phyloP scores from a whole-genome alignment of 2,888 invertebrate genomes.

The Lepidocyrtoides sp. region DNA sequence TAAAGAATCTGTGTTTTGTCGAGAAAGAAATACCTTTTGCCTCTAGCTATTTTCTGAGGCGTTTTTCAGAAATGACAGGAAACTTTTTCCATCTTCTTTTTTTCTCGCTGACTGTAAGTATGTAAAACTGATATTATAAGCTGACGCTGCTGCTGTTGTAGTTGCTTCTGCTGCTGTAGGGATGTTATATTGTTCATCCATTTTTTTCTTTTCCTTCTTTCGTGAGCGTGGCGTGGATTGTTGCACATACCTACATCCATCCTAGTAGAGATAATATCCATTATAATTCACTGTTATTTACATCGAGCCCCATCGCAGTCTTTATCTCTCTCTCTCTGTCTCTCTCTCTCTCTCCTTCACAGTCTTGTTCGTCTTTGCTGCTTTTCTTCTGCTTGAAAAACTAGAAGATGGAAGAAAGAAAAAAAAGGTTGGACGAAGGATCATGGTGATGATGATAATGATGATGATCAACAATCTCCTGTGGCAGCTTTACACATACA shows the following conservation, averaged over 20 bases:
- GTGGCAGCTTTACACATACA: constrained; percentile 22
- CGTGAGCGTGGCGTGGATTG: constrained; percentile 42
- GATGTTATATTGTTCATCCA: constrained; percentile 69
- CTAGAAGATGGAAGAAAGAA: constrained; percentile 47
- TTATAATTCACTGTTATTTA: constrained; percentile 78
- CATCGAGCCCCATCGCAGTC: constrained; percentile 38
- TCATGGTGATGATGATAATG: constrained; percentile 10
- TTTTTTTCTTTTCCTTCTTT: constrained; percentile 48
- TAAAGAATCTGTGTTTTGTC: constrained; percentile 62
- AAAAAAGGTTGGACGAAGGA: constrained; percentile 70
- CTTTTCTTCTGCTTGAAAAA: constrained; percentile 58
- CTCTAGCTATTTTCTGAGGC: constrained; percentile 78
- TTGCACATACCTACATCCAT: constrained; percentile 64
- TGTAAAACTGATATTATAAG: neutral
- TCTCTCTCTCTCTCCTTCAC: neutral
- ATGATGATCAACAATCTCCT: constrained; percentile 60
- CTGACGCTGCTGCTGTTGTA: neutral
- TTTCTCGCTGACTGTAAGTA: constrained; percentile 4
- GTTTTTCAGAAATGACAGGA: constrained; percentile 80
- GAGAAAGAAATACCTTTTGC: constrained; percentile 69
- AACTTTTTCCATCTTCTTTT: constrained; percentile 67
- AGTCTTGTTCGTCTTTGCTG: too few relatives aligned
- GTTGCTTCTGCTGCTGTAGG: constrained; percentile 46
- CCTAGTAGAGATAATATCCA: constrained; percentile 58
- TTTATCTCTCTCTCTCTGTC: neutral